Conservation (phyloP, 2,888 invertebrate genomes). For the Deilephila porcellus region DNA sequence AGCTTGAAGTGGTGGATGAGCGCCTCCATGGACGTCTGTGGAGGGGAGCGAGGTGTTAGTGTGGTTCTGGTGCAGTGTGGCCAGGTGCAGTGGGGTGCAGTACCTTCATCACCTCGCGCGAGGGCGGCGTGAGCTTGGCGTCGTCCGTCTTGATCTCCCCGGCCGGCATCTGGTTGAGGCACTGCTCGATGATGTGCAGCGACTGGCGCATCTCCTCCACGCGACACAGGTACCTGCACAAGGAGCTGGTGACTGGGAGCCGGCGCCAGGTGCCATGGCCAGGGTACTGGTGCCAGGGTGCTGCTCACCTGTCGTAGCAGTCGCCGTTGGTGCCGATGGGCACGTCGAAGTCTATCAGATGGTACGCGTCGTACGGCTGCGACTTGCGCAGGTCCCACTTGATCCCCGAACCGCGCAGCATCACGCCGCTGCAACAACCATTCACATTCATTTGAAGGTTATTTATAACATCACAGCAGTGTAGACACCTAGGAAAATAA, state of each 20-base stretch:
- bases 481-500: too few species aligned
- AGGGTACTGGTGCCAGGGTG: too few species aligned
- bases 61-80: too few species aligned
- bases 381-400: constrained; percentile 99
- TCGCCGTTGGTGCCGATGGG: constrained; percentile 98
- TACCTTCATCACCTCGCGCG: constrained; percentile 98
- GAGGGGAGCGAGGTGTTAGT: not conserved
- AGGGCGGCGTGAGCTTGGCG: constrained; percentile 96
- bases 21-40: constrained; percentile 95
- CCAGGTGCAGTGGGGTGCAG: too few species aligned
- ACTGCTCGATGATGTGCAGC: constrained; percentile 96
- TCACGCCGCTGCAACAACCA: constrained; percentile 91
- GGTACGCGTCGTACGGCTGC: constrained; percentile 98
- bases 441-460: too few species aligned
- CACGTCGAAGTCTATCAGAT: constrained; percentile 97
- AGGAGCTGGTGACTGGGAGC: too few species aligned
- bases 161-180: constrained; percentile 98
- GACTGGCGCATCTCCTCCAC: constrained; percentile 98
- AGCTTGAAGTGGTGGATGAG: constrained; percentile 99
- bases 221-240: constrained; percentile 92
- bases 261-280: too few species aligned
- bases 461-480: too few species aligned
- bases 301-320: constrained; percentile 94
- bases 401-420: constrained; percentile 99
- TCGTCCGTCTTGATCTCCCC: constrained; percentile 98